phyloP scores from a whole-genome alignment of 1,140 invertebrate genomes.

The Lamellibrachia luymesi region DNA sequence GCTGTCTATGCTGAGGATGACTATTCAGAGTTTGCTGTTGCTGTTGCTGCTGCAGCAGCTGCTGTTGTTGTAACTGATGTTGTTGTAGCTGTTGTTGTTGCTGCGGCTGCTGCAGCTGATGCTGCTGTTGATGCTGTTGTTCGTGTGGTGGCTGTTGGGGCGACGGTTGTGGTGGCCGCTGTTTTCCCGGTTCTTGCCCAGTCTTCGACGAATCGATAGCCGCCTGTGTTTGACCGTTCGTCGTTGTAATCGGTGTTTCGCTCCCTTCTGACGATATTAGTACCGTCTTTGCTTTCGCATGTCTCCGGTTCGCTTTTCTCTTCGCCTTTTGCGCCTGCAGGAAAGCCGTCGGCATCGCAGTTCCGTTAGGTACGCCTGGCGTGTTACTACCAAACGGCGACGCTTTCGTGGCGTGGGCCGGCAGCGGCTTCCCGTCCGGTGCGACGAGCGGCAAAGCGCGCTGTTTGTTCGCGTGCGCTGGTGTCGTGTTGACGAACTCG shows the following conservation, averaged over 20 bases:
- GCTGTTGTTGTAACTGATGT: neutral
- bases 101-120: neutral
- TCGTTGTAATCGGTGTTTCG: neutral
- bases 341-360: neutral
- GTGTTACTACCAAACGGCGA: neutral
- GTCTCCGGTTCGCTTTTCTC: neutral
- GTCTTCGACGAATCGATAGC: neutral
- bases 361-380: neutral
- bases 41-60: neutral
- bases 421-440: neutral
- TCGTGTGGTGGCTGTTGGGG: neutral
- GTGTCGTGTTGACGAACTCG: neutral
- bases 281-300: neutral
- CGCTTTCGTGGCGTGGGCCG: neutral
- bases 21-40: neutral
- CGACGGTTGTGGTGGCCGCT: neutral
- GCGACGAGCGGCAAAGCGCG: too few relatives aligned
- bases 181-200: neutral
- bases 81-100: neutral
- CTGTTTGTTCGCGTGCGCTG: neutral
- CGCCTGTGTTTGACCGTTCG: neutral
- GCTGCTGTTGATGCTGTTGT: neutral
- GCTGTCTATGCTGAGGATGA: neutral
- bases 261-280: neutral
- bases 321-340: neutral